Percentiles rank a stretch among this genome's conserved stretches.
phyloP scores from a whole-genome alignment of 2,113 vertebrate species.

The Channa maculata region DNA sequence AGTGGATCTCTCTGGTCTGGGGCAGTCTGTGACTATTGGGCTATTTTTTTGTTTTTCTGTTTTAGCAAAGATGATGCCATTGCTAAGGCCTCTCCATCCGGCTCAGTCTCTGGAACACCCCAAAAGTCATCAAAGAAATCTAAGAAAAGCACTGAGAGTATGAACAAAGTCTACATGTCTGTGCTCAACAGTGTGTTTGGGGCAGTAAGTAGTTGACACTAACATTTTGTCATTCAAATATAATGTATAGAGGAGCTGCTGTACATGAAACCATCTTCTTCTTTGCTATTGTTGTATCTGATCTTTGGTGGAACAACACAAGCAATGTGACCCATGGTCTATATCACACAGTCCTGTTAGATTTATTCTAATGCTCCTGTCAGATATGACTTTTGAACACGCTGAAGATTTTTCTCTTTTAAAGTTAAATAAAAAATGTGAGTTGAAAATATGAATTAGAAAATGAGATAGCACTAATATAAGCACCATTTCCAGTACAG shows the following conservation, averaged over 20 bases:
- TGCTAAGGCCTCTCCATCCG: constrained; percentile 32
- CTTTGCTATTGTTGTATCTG: too few species aligned
- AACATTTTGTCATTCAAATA: neutral
- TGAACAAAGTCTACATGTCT: constrained; percentile 79
- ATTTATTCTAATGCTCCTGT: too few species aligned
- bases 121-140: constrained; percentile 74
- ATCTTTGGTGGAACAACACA: too few species aligned
- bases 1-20: too few species aligned
- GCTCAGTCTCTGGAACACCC: constrained; percentile 57
- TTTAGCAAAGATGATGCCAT: constrained; percentile 48
- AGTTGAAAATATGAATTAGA: too few species aligned
- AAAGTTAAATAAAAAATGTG: too few species aligned
- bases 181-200: constrained; percentile 83
- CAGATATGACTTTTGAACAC: too few species aligned
- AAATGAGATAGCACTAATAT: too few species aligned
- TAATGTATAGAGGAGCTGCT: neutral
- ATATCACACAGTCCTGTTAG: too few species aligned
- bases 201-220: constrained; percentile 62
- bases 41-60: constrained; percentile 1
- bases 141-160: constrained; percentile 75
- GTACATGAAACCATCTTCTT: too few species aligned
- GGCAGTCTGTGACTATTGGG: too few species aligned
- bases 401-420: too few species aligned
- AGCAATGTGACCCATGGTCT: neutral
- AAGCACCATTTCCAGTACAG: neutral